Conservation (phyloP, 2,797 vertebrate species). For the Oryzias sinensis region DNA sequence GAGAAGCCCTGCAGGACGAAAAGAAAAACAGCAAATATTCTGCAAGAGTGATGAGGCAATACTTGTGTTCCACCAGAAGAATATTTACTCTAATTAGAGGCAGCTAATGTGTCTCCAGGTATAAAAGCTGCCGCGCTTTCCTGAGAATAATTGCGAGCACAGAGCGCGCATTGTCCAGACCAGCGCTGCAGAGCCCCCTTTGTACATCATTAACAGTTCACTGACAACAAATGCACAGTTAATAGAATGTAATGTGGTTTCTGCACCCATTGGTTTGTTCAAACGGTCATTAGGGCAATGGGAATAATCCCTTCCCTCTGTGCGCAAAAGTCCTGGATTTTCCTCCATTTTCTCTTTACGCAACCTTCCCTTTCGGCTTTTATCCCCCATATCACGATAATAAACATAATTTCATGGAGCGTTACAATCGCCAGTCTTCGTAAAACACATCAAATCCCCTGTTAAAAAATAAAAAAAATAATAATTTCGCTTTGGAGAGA, state of each 20-base stretch:
- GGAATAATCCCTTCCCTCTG: constrained; percentile 60
- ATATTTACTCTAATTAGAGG: constrained; percentile 73
- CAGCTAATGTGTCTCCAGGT: constrained; percentile 74
- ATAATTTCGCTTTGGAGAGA: constrained; percentile 54
- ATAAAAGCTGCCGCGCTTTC: constrained; percentile 56
- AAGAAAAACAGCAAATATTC: constrained; percentile 37
- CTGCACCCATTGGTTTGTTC: constrained; percentile 57
- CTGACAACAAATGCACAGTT: constrained; percentile 60
- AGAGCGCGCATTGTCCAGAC: constrained; percentile 61
- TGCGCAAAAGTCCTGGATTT: constrained; percentile 24
- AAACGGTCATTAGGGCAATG: constrained; percentile 66
- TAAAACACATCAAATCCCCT: constrained; percentile 56
- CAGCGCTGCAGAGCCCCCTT: constrained; percentile 40
- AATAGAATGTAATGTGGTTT: constrained; percentile 66
- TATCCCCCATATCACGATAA: constrained; percentile 40
- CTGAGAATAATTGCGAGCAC: constrained; percentile 63
- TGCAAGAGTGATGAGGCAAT: constrained; percentile 36
- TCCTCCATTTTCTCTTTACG: constrained; percentile 11
- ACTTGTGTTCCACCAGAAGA: constrained; percentile 49
- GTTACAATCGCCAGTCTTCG: constrained; percentile 56
- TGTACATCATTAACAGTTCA: constrained; percentile 68
- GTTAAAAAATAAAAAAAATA: constrained; percentile 40
- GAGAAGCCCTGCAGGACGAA: constrained; percentile 30
- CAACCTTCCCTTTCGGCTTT: constrained; percentile 16
- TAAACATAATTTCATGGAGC: constrained; percentile 59